Base-by-base conservation (phyloP, 2,888 invertebrate genomes). In the Tortrix viridana region DNA sequence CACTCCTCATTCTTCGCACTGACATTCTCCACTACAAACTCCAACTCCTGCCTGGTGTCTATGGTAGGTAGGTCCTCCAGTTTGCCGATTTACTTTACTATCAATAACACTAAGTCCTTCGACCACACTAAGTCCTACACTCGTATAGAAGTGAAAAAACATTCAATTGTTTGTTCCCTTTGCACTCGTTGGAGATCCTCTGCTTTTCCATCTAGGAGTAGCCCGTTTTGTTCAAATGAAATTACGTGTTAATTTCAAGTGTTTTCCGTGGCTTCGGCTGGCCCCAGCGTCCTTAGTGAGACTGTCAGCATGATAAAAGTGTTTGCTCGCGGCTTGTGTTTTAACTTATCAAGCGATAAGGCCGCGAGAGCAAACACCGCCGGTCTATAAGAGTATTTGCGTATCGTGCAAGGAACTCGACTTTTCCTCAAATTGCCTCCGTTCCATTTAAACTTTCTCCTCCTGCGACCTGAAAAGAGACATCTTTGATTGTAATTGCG, bases 261-360 rank as follows among this genome's bases (percentile, higher is more conserved):
- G 71, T 80, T 72, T 72, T 74, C 79, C 73, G 76, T 73, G 72
- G 68, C 79, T 71, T 76, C 76, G 72, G 74, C 65, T 74, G 74
- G 67, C 71, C 78, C 84, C 76, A 69, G 76, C 79, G 82, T 84
- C 80, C 75, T 75, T 80, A 74, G 77, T 77, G 73, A 86, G 86
- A 88, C 84, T 83, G 85, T 79, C 86, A 84, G 78, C 90, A 90
- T 89, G 91, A 92, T 92, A 91, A 90, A 80, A 76, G 68, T 92
- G 90, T 92, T 91, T 91, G 81, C 76, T 67, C 74, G 75, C 68
- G 88, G 90, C 89, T 91, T 91, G 89, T 91, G 88, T 88, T 91
- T 82, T 79, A 88, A 90, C 89, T 89, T 92, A 92, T 92, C 91
- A 89, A 83, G 80, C 81, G 91, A 91, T 92, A 92, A 92, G 85